phyloP scores from a whole-genome alignment of 2,888 invertebrate species.

The Melinaea menophilus region DNA sequence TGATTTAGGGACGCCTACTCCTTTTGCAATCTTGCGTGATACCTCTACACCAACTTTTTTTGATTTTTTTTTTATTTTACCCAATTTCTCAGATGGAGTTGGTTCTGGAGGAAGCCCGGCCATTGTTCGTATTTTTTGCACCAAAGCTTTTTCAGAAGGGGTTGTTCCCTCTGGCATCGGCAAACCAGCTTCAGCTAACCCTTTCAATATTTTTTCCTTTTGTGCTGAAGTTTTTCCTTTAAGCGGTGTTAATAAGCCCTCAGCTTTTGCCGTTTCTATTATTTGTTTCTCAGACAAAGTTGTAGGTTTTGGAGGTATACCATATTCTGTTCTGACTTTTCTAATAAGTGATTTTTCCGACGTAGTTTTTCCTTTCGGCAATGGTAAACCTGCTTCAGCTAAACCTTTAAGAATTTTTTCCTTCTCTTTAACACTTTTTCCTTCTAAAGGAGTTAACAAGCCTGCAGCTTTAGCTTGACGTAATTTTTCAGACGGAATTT shows the following conservation, averaged over 20 bases:
- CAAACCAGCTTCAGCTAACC: slow-evolving; percentile 43
- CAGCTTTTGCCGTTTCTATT: slow-evolving; percentile 37
- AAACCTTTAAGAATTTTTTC: slow-evolving; percentile 36
- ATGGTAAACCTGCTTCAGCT: slow-evolving; percentile 30
- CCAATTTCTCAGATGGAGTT: slow-evolving; percentile 45
- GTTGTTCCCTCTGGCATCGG: slow-evolving; percentile 50
- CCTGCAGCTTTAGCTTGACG: slow-evolving; percentile 34
- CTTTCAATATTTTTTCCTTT: slow-evolving; percentile 47
- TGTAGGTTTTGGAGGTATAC: slow-evolving; percentile 38
- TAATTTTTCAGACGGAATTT: slow-evolving; percentile 29
- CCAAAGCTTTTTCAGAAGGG: slow-evolving; percentile 44
- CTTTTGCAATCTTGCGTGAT: slow-evolving; percentile 28
- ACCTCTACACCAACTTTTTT: slow-evolving; percentile 38
- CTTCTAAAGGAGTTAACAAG: slow-evolving; percentile 29
- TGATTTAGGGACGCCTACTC: slow-evolving; percentile 24
- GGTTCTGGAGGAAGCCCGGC: slow-evolving; percentile 38
- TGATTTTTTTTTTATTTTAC: slow-evolving; percentile 42
- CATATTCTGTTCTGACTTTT: slow-evolving; percentile 35
- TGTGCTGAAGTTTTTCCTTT: slow-evolving; percentile 41
- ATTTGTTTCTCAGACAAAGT: slow-evolving; percentile 37
- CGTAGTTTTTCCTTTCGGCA: slow-evolving; percentile 36
- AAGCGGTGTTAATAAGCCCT: slow-evolving; percentile 45
- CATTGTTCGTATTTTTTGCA: slow-evolving; percentile 41
- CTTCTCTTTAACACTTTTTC: slow-evolving; percentile 27
- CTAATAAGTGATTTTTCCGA: slow-evolving; percentile 36